Base-by-base conservation (phyloP, 2,888 invertebrate genomes). In the Nemapogon koenigi region DNA sequence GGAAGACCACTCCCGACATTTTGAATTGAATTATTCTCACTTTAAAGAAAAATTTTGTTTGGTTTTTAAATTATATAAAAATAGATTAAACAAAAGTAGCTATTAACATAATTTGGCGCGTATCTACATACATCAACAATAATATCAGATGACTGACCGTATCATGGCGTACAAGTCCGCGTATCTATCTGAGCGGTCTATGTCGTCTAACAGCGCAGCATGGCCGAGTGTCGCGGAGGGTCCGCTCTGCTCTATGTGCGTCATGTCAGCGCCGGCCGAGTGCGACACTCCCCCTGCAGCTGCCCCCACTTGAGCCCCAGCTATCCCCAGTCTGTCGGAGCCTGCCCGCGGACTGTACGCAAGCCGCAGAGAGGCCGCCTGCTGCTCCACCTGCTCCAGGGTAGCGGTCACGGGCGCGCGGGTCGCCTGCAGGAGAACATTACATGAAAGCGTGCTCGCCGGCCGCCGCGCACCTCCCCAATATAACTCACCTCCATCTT, bases 291-390 rank as follows among this genome's bases (percentile, higher is more conserved):
- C 39, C 3, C 28, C 22, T 3, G 15, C 15, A 4, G 15, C 4
- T 16, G 28, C n/a, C 6, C 4, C 13, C 6, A 6, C 16, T 11
- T n/a, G 10, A n/a, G 64, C 60, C 51, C 88, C 87, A 42, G 92
- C 96, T 92, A 97, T 97, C 51, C 97, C 98, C 32, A 98, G 85
- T 35, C 98, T 83, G 67, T 97, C 97, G 52, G 91, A 82, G 66
- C 94, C 91, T 47, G 89, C 37, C 35, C 44, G 42, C 44, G 86
- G 82, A 42, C 87, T 86, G 73, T 94, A 94, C 7, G 92, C 91
- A 46, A 88, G 70, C 35, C 87, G 81, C 58, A 86, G 81, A 43
- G 86, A 85, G 3, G 87, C 85, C 51, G 87, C 84, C 53, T 92
- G 88, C 53, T 88, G 87, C 56, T 85, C 83, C 43, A 75, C 78